phyloP scores from a whole-genome alignment of 2,113 vertebrate species.

The Morone saxatilis region DNA sequence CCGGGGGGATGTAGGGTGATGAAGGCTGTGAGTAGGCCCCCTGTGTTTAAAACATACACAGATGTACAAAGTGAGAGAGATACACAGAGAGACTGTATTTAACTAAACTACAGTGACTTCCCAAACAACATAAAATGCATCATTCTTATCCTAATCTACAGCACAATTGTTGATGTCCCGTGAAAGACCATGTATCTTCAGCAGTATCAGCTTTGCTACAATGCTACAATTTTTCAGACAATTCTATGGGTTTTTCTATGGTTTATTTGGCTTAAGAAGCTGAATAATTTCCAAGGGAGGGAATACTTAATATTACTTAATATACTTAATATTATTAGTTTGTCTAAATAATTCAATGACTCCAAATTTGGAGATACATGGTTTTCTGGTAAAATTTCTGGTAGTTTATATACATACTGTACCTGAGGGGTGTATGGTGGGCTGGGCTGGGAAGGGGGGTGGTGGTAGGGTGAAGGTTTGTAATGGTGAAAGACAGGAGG shows the following conservation, averaged over 20 bases:
- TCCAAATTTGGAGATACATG: not conserved
- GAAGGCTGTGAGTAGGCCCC: constrained; percentile 93
- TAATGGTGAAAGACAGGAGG: constrained; percentile 93
- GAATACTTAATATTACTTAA: not conserved
- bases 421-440: constrained; percentile 93
- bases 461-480: constrained; percentile 92
- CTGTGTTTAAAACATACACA: constrained; percentile 36
- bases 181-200: not conserved
- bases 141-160: not conserved
- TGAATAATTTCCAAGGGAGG: too few species aligned
- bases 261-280: too few species aligned
- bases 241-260: not conserved
- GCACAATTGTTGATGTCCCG: not conserved
- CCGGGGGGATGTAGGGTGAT: constrained; percentile 92
- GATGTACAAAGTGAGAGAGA: not conserved
- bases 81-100: not conserved
- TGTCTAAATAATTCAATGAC: not conserved
- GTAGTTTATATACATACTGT: constrained; percentile 6
- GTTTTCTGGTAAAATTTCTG: too few species aligned
- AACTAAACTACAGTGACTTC: not conserved
- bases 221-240: not conserved
- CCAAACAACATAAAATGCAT: not conserved
- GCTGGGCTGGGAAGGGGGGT: constrained; percentile 89
- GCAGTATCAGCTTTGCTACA: not conserved
- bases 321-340: not conserved